These are phyloP conservation scores for Octomys mimax DNA, from an alignment of 2,797 vertebrate genomes.

Conservation along the genomic window DNA sequence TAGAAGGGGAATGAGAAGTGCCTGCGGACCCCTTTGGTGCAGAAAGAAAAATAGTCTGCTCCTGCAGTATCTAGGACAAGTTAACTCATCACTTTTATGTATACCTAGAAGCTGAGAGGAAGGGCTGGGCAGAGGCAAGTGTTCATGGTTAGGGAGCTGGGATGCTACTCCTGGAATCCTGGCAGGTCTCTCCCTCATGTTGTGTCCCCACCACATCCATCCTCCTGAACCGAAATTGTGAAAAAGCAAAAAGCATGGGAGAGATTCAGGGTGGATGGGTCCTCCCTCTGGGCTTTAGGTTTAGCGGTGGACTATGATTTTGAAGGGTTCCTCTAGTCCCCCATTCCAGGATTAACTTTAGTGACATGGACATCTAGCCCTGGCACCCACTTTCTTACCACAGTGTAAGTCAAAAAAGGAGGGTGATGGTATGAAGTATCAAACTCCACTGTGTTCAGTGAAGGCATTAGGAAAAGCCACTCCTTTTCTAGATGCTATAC, in stretches of 20 bases:
- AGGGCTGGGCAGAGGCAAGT: accelerated
- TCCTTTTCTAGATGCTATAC: background rate
- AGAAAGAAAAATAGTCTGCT: background rate
- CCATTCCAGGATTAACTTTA: background rate
- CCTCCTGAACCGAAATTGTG: background rate
- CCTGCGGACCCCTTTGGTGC: background rate
- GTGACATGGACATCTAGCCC: background rate
- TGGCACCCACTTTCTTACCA: background rate
- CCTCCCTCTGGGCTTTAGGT: background rate
- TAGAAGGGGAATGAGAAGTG: background rate
- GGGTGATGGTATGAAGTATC: background rate
- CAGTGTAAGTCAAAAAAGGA: background rate
- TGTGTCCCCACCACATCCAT: background rate
- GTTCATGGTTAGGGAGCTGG: background rate
- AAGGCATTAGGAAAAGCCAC: background rate
- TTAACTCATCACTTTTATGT: background rate
- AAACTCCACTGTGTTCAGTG: background rate
- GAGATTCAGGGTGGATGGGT: background rate
- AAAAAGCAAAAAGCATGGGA: background rate
- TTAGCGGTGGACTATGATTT: background rate
- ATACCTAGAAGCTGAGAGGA: accelerated
- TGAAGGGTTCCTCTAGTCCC: background rate
- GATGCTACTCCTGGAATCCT: background rate
- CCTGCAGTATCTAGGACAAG: background rate
- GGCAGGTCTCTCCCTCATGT: background rate